Percentiles rank a stretch among this genome's conserved stretches.
Conservation (phyloP, 2,888 invertebrate genomes). For the Ditula angustiorana region DNA sequence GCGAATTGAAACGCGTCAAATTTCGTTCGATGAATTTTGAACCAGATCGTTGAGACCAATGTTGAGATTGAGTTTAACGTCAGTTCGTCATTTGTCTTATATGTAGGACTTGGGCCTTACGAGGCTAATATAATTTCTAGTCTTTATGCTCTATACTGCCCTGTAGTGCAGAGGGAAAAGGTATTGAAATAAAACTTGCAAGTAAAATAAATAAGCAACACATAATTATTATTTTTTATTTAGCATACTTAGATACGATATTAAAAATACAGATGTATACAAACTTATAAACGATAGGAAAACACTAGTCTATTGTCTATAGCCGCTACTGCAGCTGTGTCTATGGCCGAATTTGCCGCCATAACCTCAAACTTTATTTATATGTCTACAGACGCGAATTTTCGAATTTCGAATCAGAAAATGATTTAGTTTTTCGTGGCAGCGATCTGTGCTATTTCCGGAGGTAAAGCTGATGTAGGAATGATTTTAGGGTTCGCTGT, state of each 20-base stretch:
- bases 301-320: slow-evolving; percentile 2
- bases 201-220: slow-evolving; percentile 31
- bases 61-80: no score
- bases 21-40: no score
- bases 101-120: no score
- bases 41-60: no score
- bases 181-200: slow-evolving; percentile 32
- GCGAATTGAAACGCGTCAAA: no score
- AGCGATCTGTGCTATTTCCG: slow-evolving; percentile 39
- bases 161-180: no score
- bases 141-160: no score
- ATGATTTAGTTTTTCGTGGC: slow-evolving; percentile 16
- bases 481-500: slow-evolving; percentile 52
- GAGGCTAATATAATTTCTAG: no score
- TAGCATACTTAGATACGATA: slow-evolving; percentile 27
- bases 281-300: slow-evolving; percentile 5
- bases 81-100: no score
- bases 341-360: not conserved
- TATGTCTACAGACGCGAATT: no score
- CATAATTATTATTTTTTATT: slow-evolving; percentile 30
- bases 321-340: no score
- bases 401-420: not conserved
- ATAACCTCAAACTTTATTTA: not conserved
- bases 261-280: slow-evolving; percentile 12
- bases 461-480: slow-evolving; percentile 47